Base-by-base conservation (phyloP, 2,797 vertebrate genomes). In the Alcedo quadribrachys region DNA sequence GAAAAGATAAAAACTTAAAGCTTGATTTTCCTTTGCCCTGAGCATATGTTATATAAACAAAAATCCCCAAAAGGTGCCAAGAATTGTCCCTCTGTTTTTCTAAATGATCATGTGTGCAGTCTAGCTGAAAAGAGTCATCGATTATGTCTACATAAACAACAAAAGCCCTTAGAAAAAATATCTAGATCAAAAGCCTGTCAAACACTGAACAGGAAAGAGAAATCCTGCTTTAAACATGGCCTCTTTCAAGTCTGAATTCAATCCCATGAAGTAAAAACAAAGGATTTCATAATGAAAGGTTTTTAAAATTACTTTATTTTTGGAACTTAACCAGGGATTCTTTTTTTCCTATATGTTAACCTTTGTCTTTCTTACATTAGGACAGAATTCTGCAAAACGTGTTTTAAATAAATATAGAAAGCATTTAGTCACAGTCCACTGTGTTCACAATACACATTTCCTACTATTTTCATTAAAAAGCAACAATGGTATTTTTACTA, bases 171-270 rank as follows among this genome's bases (percentile, higher is more conserved):
- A 96, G 90, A 96, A 96, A 97, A 97, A 95, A 93, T 94, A 95
- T 87, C 92, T 92, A 96, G 94, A 96, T 97, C 96, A 97, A 97
- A 97, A 96, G 94, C 91, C 85, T 96, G 90, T 95, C 94, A 97
- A 95, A 96, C 89, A 95, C 92, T 91, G 94, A 95, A 96, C 83
- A 91, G 93, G 92, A 92, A 95, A 94, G 94, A 96, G 96, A 97
- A 97, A 97, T 97, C 95, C 96, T 97, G 94, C 98, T 98, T 98
- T 98, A 97, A 98, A 98, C 97, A 98, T 97, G 97, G 97, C 96
- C 97, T 97, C 96, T 97, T 98, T 98, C 96, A 97, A 98, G 97
- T 97, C 75, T 88, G 95, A 97, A 96, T 96, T 97, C 93, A 96
- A 92, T 85, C 90, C 89, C 93, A 82, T 58, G 85, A 96, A 95